Evolutionary conservation across 2,797 vertebrate species (phyloP), one percentile per base, ranked within the genome.

Genomic region (Betta splendens): DNA sequence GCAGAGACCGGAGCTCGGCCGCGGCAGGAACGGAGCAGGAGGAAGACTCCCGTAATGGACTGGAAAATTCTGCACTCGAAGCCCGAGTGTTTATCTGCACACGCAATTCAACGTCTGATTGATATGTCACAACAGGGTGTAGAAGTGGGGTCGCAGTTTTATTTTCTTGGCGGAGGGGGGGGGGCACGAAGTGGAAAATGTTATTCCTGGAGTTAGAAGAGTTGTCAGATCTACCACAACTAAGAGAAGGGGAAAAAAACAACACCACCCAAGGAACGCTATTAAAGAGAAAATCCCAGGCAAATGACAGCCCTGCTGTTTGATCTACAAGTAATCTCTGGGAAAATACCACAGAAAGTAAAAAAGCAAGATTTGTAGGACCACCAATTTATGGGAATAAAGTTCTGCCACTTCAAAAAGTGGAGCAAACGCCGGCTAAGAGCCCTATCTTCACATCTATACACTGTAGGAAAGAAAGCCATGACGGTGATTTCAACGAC

Each of bases 21-120:
- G 60, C 5, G 40, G 64, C 50, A 32, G 37, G 42, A 54, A 72
- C 64, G 62, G 63, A 45, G 9, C n/a, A n/a, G n/a, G 69, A 77
- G 72, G 59, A 63, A 57, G 58, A 61, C 63, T 76, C 72, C 72
- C 65, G 58, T 49, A 68, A 70, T 53, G 53, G 60, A 55, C 74
- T 71, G 69, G 71, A 78, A 72, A 74, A 80, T 66, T 72, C 64
- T 49, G 57, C 2, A 11, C 52, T 64, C 45, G 21, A 38, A 51
- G 55, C 49, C 46, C 13, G 65, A 72, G 61, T 49, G 44, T 60
- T 56, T 35, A 69, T 47, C 60, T n/a, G 67, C 33, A 50, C 57
- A 44, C 50, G 69, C 80, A 65, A 44, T 67, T 66, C 58, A 26
- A n/a, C 53, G 56, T 7, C 16, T 71, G 69, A 77, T 44, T 70